Conservation (phyloP, 2,888 invertebrate species). For the Bombylius discolor region DNA sequence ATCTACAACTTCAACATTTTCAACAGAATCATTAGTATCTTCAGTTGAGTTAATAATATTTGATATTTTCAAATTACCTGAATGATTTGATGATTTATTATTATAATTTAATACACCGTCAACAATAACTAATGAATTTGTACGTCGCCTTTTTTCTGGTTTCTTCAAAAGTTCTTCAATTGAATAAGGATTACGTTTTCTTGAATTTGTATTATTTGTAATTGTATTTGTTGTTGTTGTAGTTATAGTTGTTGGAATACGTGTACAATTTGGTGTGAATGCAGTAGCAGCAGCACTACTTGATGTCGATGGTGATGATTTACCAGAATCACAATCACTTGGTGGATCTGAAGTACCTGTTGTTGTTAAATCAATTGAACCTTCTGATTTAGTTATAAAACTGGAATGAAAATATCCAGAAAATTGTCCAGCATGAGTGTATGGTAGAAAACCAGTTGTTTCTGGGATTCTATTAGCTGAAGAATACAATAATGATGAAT, state of each 20-base stretch:
- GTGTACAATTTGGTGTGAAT: constrained; percentile 4
- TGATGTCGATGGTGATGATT: constrained; percentile 32
- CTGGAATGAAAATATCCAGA: constrained; percentile 19
- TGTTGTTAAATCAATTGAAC: constrained; percentile 31
- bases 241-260: constrained; percentile 9
- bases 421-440: constrained; percentile 20
- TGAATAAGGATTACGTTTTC: constrained; percentile 68
- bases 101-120: background rate
- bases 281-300: constrained; percentile 9
- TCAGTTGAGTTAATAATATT: constrained; percentile 9
- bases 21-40: constrained; percentile 27
- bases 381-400: constrained; percentile 26
- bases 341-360: constrained; percentile 24
- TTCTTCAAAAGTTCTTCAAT: constrained; percentile 77
- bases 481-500: constrained; percentile 34
- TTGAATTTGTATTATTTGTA: constrained; percentile 23
- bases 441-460: constrained; percentile 17
- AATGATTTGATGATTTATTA: background rate
- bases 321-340: constrained; percentile 36
- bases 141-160: constrained; percentile 44
- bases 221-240: constrained; percentile 18
- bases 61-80: background rate
- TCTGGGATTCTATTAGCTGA: constrained; percentile 23
- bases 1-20: constrained; percentile 34
- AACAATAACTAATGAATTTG: background rate